Evolutionary conservation across 2,797 vertebrate species (phyloP).

Genomic region (Anguilla marmorata): DNA sequence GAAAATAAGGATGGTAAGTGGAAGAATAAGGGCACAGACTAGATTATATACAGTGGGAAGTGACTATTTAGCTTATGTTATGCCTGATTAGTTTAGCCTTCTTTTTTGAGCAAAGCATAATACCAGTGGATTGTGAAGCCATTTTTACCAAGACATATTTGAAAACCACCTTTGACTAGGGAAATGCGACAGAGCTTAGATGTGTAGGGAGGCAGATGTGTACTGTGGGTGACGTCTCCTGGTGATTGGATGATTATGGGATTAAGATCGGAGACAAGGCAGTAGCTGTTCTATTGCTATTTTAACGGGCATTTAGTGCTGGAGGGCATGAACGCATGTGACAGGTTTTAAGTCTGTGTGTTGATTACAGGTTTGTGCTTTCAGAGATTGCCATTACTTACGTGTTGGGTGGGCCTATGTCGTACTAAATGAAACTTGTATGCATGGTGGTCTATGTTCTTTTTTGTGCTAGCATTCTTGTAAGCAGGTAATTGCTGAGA

Average conservation of each 20-base stretch:
- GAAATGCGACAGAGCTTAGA: neutral
- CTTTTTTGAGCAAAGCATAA: neutral
- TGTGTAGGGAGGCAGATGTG: neutral
- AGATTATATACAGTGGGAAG: neutral
- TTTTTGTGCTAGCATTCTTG: neutral
- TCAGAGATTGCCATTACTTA: neutral
- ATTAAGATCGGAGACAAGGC: neutral
- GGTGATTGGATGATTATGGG: neutral
- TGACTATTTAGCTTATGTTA: neutral
- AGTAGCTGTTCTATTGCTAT: neutral
- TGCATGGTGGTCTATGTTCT: neutral
- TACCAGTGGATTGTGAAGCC: neutral
- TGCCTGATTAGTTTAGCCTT: neutral
- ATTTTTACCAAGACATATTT: neutral
- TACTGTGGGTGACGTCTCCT: neutral
- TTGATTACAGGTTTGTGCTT: neutral
- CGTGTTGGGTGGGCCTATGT: neutral
- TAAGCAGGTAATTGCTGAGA: neutral
- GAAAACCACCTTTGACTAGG: neutral
- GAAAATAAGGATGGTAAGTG: too few species aligned
- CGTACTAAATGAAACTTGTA: neutral
- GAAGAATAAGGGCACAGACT: neutral
- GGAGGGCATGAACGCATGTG: neutral
- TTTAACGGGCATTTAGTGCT: neutral
- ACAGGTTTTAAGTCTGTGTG: neutral